Evolutionary conservation across 2,113 vertebrate species (phyloP), one percentile per base, ranked within the genome.

Genomic region (Mustela lutreola): DNA sequence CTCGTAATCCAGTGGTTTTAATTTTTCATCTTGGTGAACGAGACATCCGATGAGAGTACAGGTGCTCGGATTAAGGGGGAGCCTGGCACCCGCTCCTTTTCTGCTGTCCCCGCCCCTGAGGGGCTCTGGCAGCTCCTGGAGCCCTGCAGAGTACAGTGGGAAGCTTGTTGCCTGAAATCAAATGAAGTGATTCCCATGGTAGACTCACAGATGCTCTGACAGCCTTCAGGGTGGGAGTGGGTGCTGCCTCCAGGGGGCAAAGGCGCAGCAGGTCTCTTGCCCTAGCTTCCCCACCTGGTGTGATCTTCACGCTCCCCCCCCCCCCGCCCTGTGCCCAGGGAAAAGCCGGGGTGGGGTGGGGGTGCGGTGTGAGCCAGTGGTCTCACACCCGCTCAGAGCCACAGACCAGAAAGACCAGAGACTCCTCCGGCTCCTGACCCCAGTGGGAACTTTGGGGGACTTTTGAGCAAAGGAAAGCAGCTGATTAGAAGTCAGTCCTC

Each of bases 401-500:
- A 75, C 53, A 26, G 0, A 22, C 67, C 48, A 62, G 94, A 94
- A 95, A 92, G 48, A 87, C 65, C 48, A 89, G 79, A 79, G 82
- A 48, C 75, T 83, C 31, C 75, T 71, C 78, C 62, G 31, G 31
- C 53, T 87, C 75, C 56, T 67, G 36, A 58, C 89, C 84, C 19
- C n/a, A 3, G 8, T 67, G 96, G 96, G 56, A 91, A 96, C 58
- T 96, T 97, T 45, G 79, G 87, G 92, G 97, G 89, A 95, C 89
- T 97, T 97, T 96, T 92, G 63, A 92, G 93, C 88, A 79, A 85
- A 92, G 33, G 58, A 83, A 90, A 91, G 53, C 79, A 81, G 58
- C 85, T 97, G 91, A 67, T 88, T 48, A 33, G 71, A 91, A 94
- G 65, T 76, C 53, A 89, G 5, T 4, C 28, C 79, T 97, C 89